Conservation (phyloP, 37 sponge, comb jelly and placozoan species). For the Corticium candelabrum region DNA sequence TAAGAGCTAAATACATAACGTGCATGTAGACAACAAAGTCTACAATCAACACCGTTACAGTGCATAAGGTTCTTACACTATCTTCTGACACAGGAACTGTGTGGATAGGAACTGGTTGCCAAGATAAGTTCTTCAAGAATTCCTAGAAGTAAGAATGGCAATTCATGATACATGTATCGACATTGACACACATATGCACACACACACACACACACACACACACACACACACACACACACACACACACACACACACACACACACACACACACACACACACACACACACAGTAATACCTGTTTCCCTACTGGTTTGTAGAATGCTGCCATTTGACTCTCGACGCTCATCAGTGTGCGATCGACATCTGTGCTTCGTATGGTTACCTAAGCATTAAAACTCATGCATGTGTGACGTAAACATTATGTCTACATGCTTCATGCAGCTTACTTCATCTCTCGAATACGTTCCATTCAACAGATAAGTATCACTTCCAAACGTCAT, state of each 20-base stretch:
- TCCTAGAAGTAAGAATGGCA: conserved; percentile 5
- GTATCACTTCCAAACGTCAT: not conserved
- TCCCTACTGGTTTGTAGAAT: conserved; percentile 48
- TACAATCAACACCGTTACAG: not conserved
- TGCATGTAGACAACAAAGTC: no score
- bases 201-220: no score
- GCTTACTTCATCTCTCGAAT: not conserved
- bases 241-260: not conserved
- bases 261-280: no score
- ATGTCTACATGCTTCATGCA: not conserved
- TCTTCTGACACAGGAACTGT: conserved; percentile 52
- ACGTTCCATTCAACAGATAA: not conserved
- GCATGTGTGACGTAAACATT: not conserved
- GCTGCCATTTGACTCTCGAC: conserved; percentile 60
- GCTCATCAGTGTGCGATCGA: conserved; percentile 96
- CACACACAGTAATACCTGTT: no score
- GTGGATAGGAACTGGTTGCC: conserved; percentile 96
- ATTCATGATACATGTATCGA: not conserved
- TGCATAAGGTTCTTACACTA: conserved; percentile 12
- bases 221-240: not conserved
- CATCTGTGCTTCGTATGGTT: conserved; percentile 79
- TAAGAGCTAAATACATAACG: not conserved
- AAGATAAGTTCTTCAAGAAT: conserved; percentile 23
- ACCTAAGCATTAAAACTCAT: conserved; percentile 22
- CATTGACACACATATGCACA: no score